Percentiles rank a stretch among this genome's conserved stretches.
Evolutionary conservation across 2,113 vertebrate species (phyloP).

Genomic region (Hippoglossus stenolepis): DNA sequence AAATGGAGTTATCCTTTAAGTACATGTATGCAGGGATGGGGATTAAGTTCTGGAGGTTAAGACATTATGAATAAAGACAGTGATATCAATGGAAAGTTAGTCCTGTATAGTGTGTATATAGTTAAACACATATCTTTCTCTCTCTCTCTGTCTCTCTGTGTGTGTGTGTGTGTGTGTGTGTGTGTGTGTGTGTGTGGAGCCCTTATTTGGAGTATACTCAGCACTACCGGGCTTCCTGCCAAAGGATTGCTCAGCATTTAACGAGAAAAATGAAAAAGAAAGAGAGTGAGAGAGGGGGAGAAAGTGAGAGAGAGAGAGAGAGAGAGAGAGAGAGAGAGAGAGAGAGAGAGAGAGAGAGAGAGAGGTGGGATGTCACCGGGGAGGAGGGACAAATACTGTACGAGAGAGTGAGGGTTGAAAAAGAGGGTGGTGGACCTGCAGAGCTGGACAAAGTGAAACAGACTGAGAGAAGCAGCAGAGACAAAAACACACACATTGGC

Average conservation of each 20-base stretch:
- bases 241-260: conserved; percentile 80
- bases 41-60: background rate
- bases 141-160: too few species aligned
- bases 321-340: conserved; percentile 1
- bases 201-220: conserved; percentile 43
- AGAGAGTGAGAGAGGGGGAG: conserved; percentile 25
- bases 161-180: conserved; percentile 1
- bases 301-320: background rate
- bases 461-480: conserved; percentile 41
- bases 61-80: background rate
- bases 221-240: conserved; percentile 64
- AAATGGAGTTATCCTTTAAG: background rate
- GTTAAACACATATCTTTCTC: background rate
- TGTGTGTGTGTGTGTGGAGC: conserved; percentile 32
- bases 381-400: conserved; percentile 68
- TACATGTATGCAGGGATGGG: background rate
- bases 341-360: conserved; percentile 31
- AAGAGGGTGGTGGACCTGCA: conserved; percentile 65
- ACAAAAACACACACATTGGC: conserved; percentile 28
- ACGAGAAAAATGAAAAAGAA: conserved; percentile 37
- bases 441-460: conserved; percentile 47
- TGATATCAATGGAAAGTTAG: background rate
- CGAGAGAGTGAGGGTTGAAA: conserved; percentile 67
- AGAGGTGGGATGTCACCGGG: conserved; percentile 50
- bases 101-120: background rate